phyloP scores from a whole-genome alignment of 2,113 vertebrate species.

The Jaculus jaculus region DNA sequence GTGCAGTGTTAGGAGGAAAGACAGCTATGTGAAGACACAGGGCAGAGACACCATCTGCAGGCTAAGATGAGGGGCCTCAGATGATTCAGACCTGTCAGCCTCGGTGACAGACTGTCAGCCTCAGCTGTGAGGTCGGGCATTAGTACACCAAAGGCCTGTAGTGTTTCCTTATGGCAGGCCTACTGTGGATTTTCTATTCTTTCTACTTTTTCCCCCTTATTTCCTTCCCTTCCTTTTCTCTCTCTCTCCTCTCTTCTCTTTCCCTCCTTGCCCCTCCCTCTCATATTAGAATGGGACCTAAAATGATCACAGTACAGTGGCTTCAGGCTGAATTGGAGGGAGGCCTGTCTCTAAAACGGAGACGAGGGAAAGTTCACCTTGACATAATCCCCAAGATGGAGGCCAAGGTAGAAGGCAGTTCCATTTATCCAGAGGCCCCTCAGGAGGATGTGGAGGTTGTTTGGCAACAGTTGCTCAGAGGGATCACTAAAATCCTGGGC shows the following conservation, averaged over 20 bases:
- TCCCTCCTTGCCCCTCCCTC: too few relatives aligned
- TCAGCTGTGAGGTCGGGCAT: background rate
- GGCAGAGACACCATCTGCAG: background rate
- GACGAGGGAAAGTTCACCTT: too few relatives aligned
- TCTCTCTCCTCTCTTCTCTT: too few relatives aligned
- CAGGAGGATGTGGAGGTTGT: too few relatives aligned
- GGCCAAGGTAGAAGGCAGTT: background rate
- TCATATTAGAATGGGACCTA: background rate
- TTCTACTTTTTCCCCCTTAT: too few relatives aligned
- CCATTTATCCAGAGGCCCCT: background rate
- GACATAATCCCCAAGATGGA: background rate
- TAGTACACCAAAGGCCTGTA: too few relatives aligned
- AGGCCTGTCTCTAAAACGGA: background rate
- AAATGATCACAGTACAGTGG: background rate
- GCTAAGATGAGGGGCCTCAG: background rate
- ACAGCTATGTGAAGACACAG: background rate
- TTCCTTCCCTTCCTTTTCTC: too few relatives aligned
- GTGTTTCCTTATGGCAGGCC: background rate
- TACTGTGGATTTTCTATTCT: too few relatives aligned
- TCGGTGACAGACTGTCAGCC: rapidly evolving
- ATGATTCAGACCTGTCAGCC: rapidly evolving
- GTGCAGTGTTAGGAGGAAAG: background rate
- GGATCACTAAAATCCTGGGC: background rate
- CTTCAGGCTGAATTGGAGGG: rapidly evolving
- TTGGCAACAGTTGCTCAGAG: background rate